phyloP scores from a whole-genome alignment of 1,140 invertebrate species.

The Leptinotarsa lineolata region DNA sequence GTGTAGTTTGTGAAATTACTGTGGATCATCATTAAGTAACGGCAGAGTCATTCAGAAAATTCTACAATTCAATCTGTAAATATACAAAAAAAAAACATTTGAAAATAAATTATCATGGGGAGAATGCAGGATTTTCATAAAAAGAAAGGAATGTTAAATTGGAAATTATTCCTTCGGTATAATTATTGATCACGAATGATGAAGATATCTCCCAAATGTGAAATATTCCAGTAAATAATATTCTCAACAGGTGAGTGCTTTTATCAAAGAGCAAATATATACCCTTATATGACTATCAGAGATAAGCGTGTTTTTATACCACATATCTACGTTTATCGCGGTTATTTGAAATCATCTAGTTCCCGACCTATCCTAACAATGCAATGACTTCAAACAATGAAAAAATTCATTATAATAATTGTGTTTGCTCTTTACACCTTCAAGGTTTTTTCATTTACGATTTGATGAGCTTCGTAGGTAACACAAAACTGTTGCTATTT shows the following conservation, averaged over 20 bases:
- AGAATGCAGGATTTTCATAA: too few species aligned
- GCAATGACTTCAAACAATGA: constrained; percentile 1
- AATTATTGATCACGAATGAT: neutral
- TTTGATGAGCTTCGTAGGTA: neutral
- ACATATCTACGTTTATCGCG: neutral
- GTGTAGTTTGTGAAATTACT: too few species aligned
- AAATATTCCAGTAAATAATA: constrained; percentile 3
- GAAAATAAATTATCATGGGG: too few species aligned
- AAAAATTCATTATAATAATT: neutral
- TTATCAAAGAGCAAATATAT: neutral
- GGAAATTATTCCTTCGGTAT: too few species aligned
- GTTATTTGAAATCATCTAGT: neutral
- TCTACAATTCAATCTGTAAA: too few species aligned
- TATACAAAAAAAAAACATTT: too few species aligned
- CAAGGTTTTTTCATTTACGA: neutral
- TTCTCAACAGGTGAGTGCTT: neutral
- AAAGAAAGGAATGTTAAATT: too few species aligned
- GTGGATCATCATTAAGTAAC: too few species aligned
- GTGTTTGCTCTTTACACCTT: neutral
- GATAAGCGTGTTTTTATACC: neutral
- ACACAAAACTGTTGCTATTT: neutral
- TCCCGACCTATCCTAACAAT: constrained; percentile 3
- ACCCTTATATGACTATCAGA: constrained; percentile 1
- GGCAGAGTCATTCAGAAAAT: too few species aligned
- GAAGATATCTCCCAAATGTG: neutral